Evolutionary conservation across 2,888 invertebrate species (phyloP), one percentile per base, ranked within the genome.

Genomic region (Nyleta sp.): DNA sequence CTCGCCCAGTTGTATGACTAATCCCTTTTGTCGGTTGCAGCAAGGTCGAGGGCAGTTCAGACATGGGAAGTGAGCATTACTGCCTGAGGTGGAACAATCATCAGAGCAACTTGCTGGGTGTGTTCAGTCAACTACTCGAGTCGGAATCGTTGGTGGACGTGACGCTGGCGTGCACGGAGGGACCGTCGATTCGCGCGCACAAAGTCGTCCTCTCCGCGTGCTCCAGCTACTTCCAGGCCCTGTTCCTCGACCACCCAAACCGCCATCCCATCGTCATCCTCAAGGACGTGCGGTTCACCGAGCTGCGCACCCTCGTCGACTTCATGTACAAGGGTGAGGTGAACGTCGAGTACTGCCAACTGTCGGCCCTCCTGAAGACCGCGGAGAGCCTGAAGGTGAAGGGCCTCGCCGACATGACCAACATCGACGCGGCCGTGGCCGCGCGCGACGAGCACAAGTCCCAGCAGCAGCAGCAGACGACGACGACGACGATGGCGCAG

Each of bases 21-120:
- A 76, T 64, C 22, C 44, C 10, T 8, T 35, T 62, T 76, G 42
- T 77, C 52, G 67, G 52, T 84, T 84, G 80, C 86, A 89, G 89
- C 89, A 89, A 89, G 88, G 91, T 93, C 95, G 95, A 94, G 95
- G 95, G 95, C 95, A 95, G 95, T 95, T 95, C 95, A 96, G 96
- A 96, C 95, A 96, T 96, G 96, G 96, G 96, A 95, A 97, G 97
- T 96, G 97, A 97, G 96, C 97, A 97, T 94, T 97, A 97, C 95
- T 97, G 97, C 95, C 95, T 97, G 94, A 96, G 97, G 96, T 97
- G 97, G 97, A 97, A 97, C 95, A 97, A 97, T 96, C 97, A 97
- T 96, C 97, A 97, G 95, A 96, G 96, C 95, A 97, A 97, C 95
- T 95, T 97, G 94, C 95, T 97, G 94, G 97, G 96, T 93, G 97